phyloP scores from a whole-genome alignment of 1,140 invertebrate species.

The Hyposmocoma kahamanoa region DNA sequence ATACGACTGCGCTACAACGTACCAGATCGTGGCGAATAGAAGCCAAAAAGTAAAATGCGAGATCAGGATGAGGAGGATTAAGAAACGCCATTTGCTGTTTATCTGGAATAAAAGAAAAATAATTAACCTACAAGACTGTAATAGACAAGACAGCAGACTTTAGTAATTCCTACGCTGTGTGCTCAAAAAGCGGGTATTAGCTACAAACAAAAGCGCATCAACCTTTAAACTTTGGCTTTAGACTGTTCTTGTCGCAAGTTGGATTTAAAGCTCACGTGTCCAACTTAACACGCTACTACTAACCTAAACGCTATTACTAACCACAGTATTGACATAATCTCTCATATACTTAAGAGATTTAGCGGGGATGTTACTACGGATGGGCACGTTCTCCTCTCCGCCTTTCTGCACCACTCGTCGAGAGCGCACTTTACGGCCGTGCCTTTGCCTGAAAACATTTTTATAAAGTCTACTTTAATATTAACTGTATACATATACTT shows the following conservation, averaged over 20 bases:
- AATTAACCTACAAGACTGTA: too few species aligned
- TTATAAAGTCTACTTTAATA: too few species aligned
- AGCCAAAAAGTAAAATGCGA: constrained; percentile 74
- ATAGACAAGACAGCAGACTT: too few species aligned
- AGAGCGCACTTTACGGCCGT: constrained; percentile 42
- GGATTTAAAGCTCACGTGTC: too few species aligned
- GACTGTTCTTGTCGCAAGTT: too few species aligned
- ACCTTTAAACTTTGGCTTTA: too few species aligned
- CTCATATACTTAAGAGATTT: constrained; percentile 74
- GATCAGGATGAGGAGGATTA: constrained; percentile 71
- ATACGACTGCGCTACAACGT: constrained; percentile 65
- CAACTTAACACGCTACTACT: too few species aligned
- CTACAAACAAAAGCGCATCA: too few species aligned
- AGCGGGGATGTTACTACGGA: constrained; percentile 65
- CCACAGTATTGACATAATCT: constrained; percentile 77
- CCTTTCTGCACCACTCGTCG: constrained; percentile 50
- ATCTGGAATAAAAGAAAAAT: constrained; percentile 57
- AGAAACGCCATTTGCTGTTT: constrained; percentile 77
- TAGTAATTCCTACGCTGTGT: too few species aligned
- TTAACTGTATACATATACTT: too few species aligned
- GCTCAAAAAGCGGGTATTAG: too few species aligned
- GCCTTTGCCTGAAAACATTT: constrained; percentile 33
- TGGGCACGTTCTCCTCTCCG: constrained; percentile 61
- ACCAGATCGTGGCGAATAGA: constrained; percentile 72
- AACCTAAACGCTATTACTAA: constrained; percentile 65